These are phyloP conservation scores for Eumaeus atala DNA, from an alignment of 1,140 invertebrate genomes.

Conservation along the genomic window DNA sequence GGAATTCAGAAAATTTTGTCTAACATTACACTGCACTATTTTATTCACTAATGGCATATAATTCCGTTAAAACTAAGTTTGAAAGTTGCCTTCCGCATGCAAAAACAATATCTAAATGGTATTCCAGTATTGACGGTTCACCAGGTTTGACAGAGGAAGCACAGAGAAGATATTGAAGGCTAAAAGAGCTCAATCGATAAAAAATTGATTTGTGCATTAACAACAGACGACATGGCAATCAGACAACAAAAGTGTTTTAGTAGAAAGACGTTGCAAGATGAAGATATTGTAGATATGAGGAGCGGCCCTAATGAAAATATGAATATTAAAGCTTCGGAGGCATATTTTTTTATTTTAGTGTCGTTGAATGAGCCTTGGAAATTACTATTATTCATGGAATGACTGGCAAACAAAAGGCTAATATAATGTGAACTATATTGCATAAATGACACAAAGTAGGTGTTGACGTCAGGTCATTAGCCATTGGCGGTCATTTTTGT, in stretches of 20 bases:
- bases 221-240: constrained; percentile 2
- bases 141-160: constrained; percentile 4
- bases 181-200: not conserved
- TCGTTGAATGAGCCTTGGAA: no score
- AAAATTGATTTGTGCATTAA: not conserved
- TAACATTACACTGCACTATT: constrained; percentile 2
- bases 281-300: not conserved
- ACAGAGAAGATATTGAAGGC: not conserved
- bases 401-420: no score
- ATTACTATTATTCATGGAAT: no score
- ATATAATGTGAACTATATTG: no score
- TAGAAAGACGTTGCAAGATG: not conserved
- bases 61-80: not conserved
- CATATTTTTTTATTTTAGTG: no score
- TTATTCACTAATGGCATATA: constrained; percentile 2
- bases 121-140: not conserved
- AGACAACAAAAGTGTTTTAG: not conserved
- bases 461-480: no score
- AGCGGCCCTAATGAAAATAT: not conserved
- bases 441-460: no score
- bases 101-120: not conserved
- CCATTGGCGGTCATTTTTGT: no score
- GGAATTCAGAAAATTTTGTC: not conserved
- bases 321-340: no score
- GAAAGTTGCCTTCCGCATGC: not conserved